Evolutionary conservation across 2,888 invertebrate species (phyloP).

Genomic region (Cabera pusaria): DNA sequence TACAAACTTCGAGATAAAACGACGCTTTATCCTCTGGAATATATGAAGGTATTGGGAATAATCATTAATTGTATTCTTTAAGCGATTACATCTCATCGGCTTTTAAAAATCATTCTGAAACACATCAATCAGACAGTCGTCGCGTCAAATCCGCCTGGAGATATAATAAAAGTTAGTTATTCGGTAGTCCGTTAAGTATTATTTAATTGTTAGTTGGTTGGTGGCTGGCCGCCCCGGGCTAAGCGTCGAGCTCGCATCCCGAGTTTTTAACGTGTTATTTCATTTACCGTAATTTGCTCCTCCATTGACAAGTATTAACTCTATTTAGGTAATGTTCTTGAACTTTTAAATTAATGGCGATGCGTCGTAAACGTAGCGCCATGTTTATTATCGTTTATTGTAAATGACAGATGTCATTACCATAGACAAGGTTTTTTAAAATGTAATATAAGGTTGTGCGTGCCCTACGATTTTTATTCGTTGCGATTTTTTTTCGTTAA

Average conservation of each 20-base stretch:
- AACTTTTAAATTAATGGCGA: conserved; percentile 18
- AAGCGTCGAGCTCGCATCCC: conserved; percentile 46
- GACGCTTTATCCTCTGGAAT: conserved; percentile 4
- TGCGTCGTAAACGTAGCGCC: conserved; percentile 7
- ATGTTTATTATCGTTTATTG: conserved; percentile 17
- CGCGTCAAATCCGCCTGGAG: conserved; percentile 73
- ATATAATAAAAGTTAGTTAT: conserved; percentile 69
- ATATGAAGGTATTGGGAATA: neutral
- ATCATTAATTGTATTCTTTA: conserved; percentile 8
- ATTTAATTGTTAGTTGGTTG: conserved; percentile 78
- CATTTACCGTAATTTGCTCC: conserved; percentile 45
- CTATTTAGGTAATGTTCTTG: conserved; percentile 25
- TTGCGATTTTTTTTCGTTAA: too few species aligned
- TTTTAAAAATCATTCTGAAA: conserved; percentile 36
- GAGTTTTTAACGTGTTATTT: conserved; percentile 36
- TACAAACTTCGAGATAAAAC: conserved; percentile 25
- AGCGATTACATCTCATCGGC: conserved; percentile 25
- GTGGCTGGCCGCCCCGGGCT: conserved; percentile 64
- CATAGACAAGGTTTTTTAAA: conserved; percentile 27
- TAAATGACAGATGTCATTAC: conserved; percentile 29
- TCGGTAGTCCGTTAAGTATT: conserved; percentile 77
- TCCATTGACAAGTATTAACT: conserved; percentile 39
- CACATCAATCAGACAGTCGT: conserved; percentile 68
- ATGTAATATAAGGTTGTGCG: too few species aligned
- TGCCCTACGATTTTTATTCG: too few species aligned